Percentiles rank a stretch among this genome's conserved stretches.
Conservation (phyloP, 1,140 invertebrate species). For the Stenopsyche tienmushanensis region DNA sequence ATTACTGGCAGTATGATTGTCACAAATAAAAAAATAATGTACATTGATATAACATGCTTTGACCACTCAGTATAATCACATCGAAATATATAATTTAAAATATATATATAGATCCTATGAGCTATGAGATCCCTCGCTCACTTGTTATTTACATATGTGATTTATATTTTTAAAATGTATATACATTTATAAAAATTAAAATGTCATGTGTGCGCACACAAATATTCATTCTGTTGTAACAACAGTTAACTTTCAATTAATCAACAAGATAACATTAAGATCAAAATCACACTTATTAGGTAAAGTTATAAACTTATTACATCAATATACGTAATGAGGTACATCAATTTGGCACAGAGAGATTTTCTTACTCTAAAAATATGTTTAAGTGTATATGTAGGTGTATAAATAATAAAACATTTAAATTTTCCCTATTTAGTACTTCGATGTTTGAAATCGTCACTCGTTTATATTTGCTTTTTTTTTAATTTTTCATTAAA, state of each 20-base stretch:
- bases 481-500: slow-evolving; percentile 51
- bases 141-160: slow-evolving; percentile 13
- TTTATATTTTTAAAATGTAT: slow-evolving; percentile 28
- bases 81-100: background rate
- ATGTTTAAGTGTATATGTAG: slow-evolving; percentile 40
- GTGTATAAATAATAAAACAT: slow-evolving; percentile 42
- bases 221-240: slow-evolving; percentile 27
- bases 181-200: slow-evolving; percentile 42
- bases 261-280: slow-evolving; percentile 40
- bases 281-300: slow-evolving; percentile 43
- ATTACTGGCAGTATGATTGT: slow-evolving; percentile 38
- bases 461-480: slow-evolving; percentile 44
- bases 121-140: slow-evolving; percentile 35
- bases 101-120: slow-evolving; percentile 19
- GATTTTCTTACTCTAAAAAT: slow-evolving; percentile 46
- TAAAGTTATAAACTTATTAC: slow-evolving; percentile 51
- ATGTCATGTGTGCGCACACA: slow-evolving; percentile 37
- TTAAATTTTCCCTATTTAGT: slow-evolving; percentile 42
- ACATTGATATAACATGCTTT: background rate
- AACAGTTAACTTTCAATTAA: slow-evolving; percentile 39
- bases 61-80: background rate
- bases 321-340: slow-evolving; percentile 58
- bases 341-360: slow-evolving; percentile 60
- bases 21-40: slow-evolving; percentile 17
- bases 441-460: slow-evolving; percentile 58